Base-by-base conservation (phyloP, 2,888 invertebrate species). In the Yponomeuta cagnagella region DNA sequence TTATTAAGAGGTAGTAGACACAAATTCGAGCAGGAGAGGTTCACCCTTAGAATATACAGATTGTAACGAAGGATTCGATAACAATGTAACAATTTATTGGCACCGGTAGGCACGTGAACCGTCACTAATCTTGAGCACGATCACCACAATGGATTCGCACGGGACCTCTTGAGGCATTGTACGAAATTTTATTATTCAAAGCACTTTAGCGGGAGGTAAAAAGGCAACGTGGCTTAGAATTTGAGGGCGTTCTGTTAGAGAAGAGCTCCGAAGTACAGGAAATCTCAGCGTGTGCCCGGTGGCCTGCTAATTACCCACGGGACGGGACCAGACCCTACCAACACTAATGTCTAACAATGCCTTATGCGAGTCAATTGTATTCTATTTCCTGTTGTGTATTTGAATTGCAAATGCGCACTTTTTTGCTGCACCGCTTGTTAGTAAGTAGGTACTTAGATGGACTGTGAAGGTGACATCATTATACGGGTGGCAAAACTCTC, bases 181-280 rank as follows among this genome's bases (percentile, higher is more conserved):
- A 81, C 79, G 82, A 80, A 80, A 79, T 82, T 83, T 81, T 85
- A 82, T 86, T 84, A 83, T 86, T 81, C 81, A 77, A 76, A 76
- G 74, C 78, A 82, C 84, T 84, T 80, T 10, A 78, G 15, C 82
- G 76, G 77, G 76, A 77, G 80, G 80, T 76, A 78, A 82, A 84
- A 84, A 84, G 83, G 80, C 81, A 83, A 84, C 82, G 76, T 79
- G 78, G 79, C 76, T 58, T 15, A 58, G 52, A 58, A 12, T 58
- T 58, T 79, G 78, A 84, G 84, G 77, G 80, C 77, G 80, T 79
- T 82, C 85, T 84, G 83, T 79, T 74, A 72, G 74, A 75, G 23
- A 78, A 80, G 79, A 79, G 83, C 83, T 10, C 67, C 15, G 82
- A 83, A 66, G 67, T 63, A 58, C 48, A 70, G 68, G 83, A 81